Base-by-base conservation (phyloP, 2,888 invertebrate species). In the Pachymerium ferrugineum region DNA sequence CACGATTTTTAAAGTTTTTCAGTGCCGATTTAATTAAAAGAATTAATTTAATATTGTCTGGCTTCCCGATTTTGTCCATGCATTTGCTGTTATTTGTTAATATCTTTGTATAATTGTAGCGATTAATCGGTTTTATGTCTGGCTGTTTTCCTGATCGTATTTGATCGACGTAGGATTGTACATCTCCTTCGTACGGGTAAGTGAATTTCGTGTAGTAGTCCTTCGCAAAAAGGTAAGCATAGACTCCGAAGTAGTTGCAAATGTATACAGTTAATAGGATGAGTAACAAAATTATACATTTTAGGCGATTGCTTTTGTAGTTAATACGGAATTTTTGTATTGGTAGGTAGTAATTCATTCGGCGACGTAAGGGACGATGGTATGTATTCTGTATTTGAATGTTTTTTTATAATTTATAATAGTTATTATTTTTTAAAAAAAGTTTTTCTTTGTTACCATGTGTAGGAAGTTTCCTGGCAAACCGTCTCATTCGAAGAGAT, bases 21-120 rank as follows among this genome's bases (percentile, higher is more conserved):
- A 90, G 83, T 0, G 91, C 88, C 3, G 94, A 93, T 83, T 96
- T 96, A 0, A 96, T 87, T 25, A 94, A 81, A 76, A 91, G 89
- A 22, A 94, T 87, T 14, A 96, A 81, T 77, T 89, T 86, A 73
- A 92, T 82, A 8, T 83, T 82, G 10, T 80, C 81, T 33, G 75
- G 69, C 79, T 77, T 74, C 80, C 70, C 83, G 80, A 16, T 82
- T 81, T 77, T 79, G 19, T 79, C 78, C 22, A 77, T 76, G 73
- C 82, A 82, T 76, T 81, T 80, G 29, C 77, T 76, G 19, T 77
- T 75, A 74, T 78, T 78, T 70, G 75, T 78, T 72, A 79, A 78
- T 33, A 78, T 77, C 70, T 77, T 80, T 68, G 78, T 73, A 74
- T 79, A 79, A 28, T 78, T 77, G 74, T 80, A 79, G 71, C 77